Evolutionary conservation across 2,888 invertebrate species (phyloP), one percentile per base, ranked within the genome.

Genomic region (Drosophila emarginata): DNA sequence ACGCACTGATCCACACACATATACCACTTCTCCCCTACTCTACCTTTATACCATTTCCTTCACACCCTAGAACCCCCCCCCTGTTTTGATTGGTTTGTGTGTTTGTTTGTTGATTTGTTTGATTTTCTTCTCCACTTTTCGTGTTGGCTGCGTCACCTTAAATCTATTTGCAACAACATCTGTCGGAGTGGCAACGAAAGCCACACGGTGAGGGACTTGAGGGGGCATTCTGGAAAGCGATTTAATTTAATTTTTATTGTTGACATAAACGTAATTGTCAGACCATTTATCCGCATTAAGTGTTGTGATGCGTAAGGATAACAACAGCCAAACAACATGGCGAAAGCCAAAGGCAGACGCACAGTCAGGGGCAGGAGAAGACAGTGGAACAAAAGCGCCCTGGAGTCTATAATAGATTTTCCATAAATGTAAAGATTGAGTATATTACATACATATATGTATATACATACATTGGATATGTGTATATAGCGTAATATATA

Each of bases 241-340:
- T 89, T 87, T 80, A 82, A 87, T 88, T 89, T 88, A 74, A 80
- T 80, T 83, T 80, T 88, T 86, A 87, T 78, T 83, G 79, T 85
- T 86, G 80, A 83, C 83, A 86, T 83, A 81, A 88, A 85, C 89
- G 89, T 88, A 90, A 90, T 90, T 89, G 90, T 90, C 90, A 89
- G 87, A 88, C 89, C 90, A 90, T 90, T 90, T 90, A 90, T 90
- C 90, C 90, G 90, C 87, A 90, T 90, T 90, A 90, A 87, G 79
- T 76, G 76, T 75, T 77, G 65, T 77, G 77, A 84, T 76, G 89
- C 85, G 77, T 78, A 89, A 82, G 79, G 78, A 89, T 78, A 89
- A 88, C 78, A 82, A 60, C 83, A 82, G 63, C 71, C 78, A 83
- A 83, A 84, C 77, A 82, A 86, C 72, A 82, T 82, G 81, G 82